These are phyloP conservation scores for Pollenia angustigena DNA, from an alignment of 2,888 invertebrate species.

Conservation along the genomic window DNA sequence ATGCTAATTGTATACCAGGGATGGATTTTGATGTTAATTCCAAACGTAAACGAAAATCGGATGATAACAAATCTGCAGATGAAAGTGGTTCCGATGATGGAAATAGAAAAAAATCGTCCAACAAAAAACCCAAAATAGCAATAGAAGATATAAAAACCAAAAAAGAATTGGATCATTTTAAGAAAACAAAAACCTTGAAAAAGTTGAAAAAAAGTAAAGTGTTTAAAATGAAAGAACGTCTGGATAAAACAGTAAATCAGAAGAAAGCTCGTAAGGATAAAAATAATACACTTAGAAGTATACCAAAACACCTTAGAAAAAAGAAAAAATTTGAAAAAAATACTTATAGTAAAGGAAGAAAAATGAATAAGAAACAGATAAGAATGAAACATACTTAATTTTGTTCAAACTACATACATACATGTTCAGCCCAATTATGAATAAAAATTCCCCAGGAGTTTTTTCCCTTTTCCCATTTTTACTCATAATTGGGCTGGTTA, in stretches of 20 bases:
- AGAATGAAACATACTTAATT: slow-evolving; percentile 75
- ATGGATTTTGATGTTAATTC: slow-evolving; percentile 80
- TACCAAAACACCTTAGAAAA: slow-evolving; percentile 81
- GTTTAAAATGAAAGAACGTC: slow-evolving; percentile 89
- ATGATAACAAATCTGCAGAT: slow-evolving; percentile 3
- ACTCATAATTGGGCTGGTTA: too few relatives aligned
- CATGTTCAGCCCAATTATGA: too few relatives aligned
- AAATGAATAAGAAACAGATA: slow-evolving; percentile 79
- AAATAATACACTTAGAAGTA: slow-evolving; percentile 79
- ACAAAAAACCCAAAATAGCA: slow-evolving; percentile 71
- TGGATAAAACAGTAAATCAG: slow-evolving; percentile 89
- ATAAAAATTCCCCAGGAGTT: too few relatives aligned
- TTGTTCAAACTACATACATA: too few relatives aligned
- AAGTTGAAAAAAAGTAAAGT: slow-evolving; percentile 91
- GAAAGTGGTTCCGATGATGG: background rate
- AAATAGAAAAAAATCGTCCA: slow-evolving; percentile 31
- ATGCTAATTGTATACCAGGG: slow-evolving; percentile 79
- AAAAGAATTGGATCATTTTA: slow-evolving; percentile 88
- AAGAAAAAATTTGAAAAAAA: slow-evolving; percentile 78
- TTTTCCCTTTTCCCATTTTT: too few relatives aligned
- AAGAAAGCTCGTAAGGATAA: slow-evolving; percentile 86
- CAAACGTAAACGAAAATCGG: slow-evolving; percentile 72
- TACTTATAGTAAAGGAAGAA: slow-evolving; percentile 79
- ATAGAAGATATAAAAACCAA: slow-evolving; percentile 81
- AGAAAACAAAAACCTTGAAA: slow-evolving; percentile 89